These are phyloP conservation scores for Trissolcus japonicus DNA, from an alignment of 2,888 invertebrate species.

Conservation along the genomic window DNA sequence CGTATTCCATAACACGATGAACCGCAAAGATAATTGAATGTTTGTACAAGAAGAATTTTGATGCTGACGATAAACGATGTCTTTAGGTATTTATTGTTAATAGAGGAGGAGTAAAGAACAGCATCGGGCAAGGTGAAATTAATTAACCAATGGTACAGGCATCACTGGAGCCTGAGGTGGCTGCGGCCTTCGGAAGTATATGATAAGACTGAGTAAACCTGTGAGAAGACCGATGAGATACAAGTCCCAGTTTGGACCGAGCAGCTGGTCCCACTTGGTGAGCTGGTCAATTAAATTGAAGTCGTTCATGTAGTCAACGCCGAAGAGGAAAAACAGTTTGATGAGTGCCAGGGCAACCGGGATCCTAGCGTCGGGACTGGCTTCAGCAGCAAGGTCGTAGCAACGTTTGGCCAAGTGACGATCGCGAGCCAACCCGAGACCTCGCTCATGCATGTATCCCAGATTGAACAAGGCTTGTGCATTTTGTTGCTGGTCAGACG, in stretches of 20 bases:
- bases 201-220: constrained; percentile 87
- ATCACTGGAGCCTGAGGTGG: constrained; percentile 66
- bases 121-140: not conserved
- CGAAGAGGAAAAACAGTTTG: constrained; percentile 87
- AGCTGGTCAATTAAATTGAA: constrained; percentile 78
- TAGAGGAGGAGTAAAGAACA: not conserved
- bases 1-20: too few species aligned
- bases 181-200: constrained; percentile 84
- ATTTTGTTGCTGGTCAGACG: constrained; percentile 95
- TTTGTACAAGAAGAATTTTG: constrained; percentile 1
- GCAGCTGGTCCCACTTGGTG: constrained; percentile 82
- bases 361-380: constrained; percentile 93
- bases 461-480: constrained; percentile 99
- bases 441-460: constrained; percentile 99
- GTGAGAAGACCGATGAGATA: constrained; percentile 86
- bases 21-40: too few species aligned
- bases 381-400: constrained; percentile 97
- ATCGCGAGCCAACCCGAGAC: constrained; percentile 92
- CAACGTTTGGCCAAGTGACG: constrained; percentile 97
- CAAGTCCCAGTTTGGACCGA: constrained; percentile 95
- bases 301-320: constrained; percentile 85
- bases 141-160: constrained; percentile 58
- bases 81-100: not conserved
- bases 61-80: not conserved
- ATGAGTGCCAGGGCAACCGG: constrained; percentile 94